Conservation (phyloP, 2,113 vertebrate genomes). For the Hypanus sabinus region DNA sequence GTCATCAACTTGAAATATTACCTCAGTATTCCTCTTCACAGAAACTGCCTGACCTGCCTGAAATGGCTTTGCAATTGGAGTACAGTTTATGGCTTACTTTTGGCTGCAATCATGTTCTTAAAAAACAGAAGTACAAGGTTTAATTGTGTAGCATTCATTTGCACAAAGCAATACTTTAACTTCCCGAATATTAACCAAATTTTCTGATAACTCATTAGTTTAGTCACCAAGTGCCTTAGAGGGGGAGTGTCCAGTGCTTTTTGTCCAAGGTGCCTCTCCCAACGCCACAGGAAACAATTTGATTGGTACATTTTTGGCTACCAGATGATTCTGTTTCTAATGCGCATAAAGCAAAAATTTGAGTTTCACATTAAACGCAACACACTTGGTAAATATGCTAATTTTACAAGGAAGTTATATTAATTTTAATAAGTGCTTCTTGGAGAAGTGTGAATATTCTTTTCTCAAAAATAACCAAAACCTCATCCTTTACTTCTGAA, state of each 20-base stretch:
- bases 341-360: not conserved
- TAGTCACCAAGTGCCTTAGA: constrained; percentile 6
- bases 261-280: not conserved
- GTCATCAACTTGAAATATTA: too few species aligned
- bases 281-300: not conserved
- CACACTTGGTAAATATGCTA: not conserved
- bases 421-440: not conserved
- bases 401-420: not conserved
- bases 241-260: not conserved
- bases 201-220: not conserved
- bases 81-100: not conserved
- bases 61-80: not conserved
- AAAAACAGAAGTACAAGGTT: not conserved
- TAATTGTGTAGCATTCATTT: not conserved
- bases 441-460: not conserved
- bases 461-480: not conserved
- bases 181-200: not conserved
- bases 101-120: not conserved
- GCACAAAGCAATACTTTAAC: not conserved
- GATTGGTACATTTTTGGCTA: not conserved
- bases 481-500: not conserved
- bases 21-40: too few species aligned
- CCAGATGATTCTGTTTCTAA: not conserved
- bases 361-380: not conserved
- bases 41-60: too few species aligned